Base-by-base conservation (phyloP, 2,113 vertebrate species). In the Meleagris gallopavo region DNA sequence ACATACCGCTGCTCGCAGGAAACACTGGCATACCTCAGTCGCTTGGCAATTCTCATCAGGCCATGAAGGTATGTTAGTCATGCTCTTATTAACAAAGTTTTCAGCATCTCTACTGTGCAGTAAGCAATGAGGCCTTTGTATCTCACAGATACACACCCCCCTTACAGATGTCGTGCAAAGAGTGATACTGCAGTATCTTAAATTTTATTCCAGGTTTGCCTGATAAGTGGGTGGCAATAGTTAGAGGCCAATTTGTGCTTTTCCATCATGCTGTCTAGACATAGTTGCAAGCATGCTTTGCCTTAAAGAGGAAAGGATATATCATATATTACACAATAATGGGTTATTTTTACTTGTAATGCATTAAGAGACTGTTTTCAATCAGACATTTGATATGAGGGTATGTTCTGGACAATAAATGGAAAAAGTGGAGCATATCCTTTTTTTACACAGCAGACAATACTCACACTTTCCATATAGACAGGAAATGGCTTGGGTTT, bases 331-430 rank as follows among this genome's bases (percentile, higher is more conserved):
- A 88, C 61, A 74, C 57, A 73, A 95, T 95, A 82, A 89, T 48
- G 74, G 73, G 67, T 93, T 97, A 76, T 92, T 97, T 97, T 97
- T 93, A 94, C 79, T 92, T 89, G 83, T n/a, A 89, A 76, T 89
- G 64, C 74, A 76, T 94, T 92, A 95, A 86, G 89, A 95, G 83
- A n/a, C 74, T 89, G 93, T 94, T 97, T 96, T 96, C 88, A 93
- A 83, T 96, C 91, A 89, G 89, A 94, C 89, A 5, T 88, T 93
- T 94, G 95, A 95, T 97, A 96, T 82, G 71, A 92, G 85, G 71
- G 36, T 70, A 92, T 83, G 73, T 86, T 94, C 93, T 94, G 80
- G 91, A 96, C 19, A 58, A 85, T 83, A 87, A 96, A 86, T 90
- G 88, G 91, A 89, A 95, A 97, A 97, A 96, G 57, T 91, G 88